Percentiles rank a stretch among this genome's conserved stretches.
phyloP scores from a whole-genome alignment of 2,113 vertebrate species.

The Zootoca vivipara region DNA sequence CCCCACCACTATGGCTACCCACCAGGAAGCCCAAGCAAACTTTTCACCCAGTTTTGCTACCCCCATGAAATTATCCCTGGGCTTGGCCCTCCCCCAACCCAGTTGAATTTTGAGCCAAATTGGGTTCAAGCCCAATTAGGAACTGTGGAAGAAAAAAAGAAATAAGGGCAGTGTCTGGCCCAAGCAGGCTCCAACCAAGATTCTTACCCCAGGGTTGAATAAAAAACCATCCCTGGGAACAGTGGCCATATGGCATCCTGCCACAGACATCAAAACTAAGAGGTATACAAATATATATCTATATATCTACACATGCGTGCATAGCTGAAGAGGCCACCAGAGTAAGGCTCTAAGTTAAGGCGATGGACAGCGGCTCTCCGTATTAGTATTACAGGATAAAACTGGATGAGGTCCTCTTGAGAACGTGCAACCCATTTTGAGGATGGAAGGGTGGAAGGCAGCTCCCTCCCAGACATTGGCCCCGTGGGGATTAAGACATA shows the following conservation, averaged over 20 bases:
- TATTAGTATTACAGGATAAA: not conserved
- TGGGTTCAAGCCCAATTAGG: not conserved
- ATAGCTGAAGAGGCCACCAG: constrained; percentile 2
- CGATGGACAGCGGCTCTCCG: constrained; percentile 50
- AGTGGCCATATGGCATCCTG: not conserved
- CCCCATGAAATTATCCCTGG: not conserved
- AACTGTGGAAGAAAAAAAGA: not conserved
- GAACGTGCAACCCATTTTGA: not conserved
- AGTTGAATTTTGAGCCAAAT: not conserved
- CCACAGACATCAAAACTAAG: not conserved
- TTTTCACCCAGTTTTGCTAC: not conserved
- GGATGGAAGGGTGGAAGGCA: not conserved
- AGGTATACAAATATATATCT: constrained; percentile 26
- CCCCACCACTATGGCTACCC: not conserved
- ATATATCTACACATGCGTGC: constrained; percentile 31
- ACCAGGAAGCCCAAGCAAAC: not conserved
- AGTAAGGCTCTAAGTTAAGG: constrained; percentile 60
- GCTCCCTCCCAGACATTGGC: not conserved
- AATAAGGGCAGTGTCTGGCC: too few species aligned
- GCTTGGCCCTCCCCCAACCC: not conserved
- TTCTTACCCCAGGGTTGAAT: constrained; percentile 23
- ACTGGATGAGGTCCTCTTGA: not conserved
- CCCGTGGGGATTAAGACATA: not conserved
- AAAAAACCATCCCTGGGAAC: constrained; percentile 20
- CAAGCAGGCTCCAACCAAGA: too few species aligned